Evolutionary conservation across 2,888 invertebrate species (phyloP).

Genomic region (Aporophyla nigra): DNA sequence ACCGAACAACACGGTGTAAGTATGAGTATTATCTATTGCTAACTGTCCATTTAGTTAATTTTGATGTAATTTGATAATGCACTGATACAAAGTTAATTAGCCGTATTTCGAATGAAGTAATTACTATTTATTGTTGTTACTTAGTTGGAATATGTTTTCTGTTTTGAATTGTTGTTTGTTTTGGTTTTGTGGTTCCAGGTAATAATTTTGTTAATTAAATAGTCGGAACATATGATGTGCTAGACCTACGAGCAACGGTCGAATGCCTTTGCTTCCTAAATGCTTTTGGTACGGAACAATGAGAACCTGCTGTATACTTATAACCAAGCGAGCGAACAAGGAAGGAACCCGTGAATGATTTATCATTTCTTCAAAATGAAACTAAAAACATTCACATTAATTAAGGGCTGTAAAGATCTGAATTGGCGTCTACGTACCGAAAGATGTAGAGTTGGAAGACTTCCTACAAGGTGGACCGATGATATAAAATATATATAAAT

Average conservation of each 20-base stretch:
- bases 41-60: slow-evolving; percentile 40
- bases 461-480: no score
- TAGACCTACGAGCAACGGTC: not conserved
- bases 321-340: not conserved
- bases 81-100: slow-evolving; percentile 35
- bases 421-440: no score
- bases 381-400: no score
- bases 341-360: not conserved
- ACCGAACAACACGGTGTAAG: not conserved
- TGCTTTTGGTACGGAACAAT: no score
- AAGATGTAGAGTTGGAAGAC: no score
- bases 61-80: slow-evolving; percentile 37
- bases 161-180: slow-evolving; percentile 16
- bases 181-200: not conserved
- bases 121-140: slow-evolving; percentile 10
- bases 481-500: no score
- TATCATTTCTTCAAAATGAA: not conserved
- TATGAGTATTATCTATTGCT: slow-evolving; percentile 9
- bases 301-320: not conserved
- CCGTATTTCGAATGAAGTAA: slow-evolving; percentile 21
- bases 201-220: not conserved
- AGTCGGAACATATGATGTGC: not conserved
- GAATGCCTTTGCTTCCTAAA: not conserved
- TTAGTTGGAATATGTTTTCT: not conserved
- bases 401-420: no score